Base-by-base conservation (phyloP, 2,888 invertebrate species). In the Thereva nobilitata region DNA sequence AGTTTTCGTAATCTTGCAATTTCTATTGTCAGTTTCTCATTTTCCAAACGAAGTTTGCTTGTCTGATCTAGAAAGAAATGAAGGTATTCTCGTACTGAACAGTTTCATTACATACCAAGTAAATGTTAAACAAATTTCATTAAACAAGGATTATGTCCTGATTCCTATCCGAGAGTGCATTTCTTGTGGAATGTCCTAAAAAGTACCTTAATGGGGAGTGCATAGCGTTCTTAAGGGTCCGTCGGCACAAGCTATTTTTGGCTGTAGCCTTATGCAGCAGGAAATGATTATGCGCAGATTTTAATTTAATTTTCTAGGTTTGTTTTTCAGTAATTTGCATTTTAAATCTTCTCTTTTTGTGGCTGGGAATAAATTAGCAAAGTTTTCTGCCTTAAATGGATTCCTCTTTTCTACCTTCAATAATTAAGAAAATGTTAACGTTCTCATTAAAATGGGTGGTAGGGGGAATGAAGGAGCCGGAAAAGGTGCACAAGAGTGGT, bases 21-120 rank as follows among this genome's bases (percentile, higher is more conserved):
- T 71, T 81, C 81, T 23, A 77, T 82, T 80, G 83, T 76, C 69
- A 92, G 83, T 67, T 90, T 86, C 78, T 92, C 93, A 79, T 93
- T 93, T 76, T 92, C 92, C 83, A 84, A 75, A 82, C 86, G 78
- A 38, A 80, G 68, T 69, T 78, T 80, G 66, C 74, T 73, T 7
- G 76, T 73, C 7, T 77, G 75, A 49, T 79, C 79, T 79, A 40
- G 12, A 49, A 54, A 54, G 7, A 12, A 23, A 23, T 23, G 23
- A 23, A 23, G 23, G 23, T 23, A 2, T 23, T 23, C 23, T 23
- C 23, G 23, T 23, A 23, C 23, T 23, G 23, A 23, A 23, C 1
- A 23, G 23, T 23, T 23, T 23, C 1, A 23, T 23, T 47, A 59
- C 56, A 56, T 34, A 34, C 12, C 10, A 47, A 47, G 12, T 47